Percentiles rank a stretch among this genome's conserved stretches.
phyloP scores from a whole-genome alignment of 1,140 invertebrate genomes.

The Diachasmimorpha longicaudata region DNA sequence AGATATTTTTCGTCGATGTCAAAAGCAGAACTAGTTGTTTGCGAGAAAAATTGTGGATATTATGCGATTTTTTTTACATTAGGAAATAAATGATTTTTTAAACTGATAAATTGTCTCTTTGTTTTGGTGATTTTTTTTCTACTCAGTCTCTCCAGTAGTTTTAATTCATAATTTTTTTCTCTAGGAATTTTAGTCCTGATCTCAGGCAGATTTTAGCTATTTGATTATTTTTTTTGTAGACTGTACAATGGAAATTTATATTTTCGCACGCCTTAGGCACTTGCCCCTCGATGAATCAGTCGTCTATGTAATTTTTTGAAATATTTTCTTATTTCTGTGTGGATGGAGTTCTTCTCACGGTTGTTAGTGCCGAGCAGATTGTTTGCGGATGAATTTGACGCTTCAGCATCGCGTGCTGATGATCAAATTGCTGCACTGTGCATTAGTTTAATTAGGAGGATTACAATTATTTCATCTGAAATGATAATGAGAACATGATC shows the following conservation, averaged over 20 bases:
- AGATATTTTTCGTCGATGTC: not conserved
- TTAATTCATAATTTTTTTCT: not conserved
- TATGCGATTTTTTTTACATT: no score
- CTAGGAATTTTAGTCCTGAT: slow-evolving; percentile 29
- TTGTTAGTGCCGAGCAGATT: not conserved
- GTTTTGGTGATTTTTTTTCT: not conserved
- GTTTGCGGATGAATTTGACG: not conserved
- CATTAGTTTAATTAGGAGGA: not conserved
- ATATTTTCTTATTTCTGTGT: not conserved
- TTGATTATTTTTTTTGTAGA: not conserved
- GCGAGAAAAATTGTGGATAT: no score
- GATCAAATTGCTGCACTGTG: not conserved
- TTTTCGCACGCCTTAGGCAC: not conserved
- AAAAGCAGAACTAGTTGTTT: no score
- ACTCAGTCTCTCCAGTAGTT: not conserved
- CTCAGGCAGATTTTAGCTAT: slow-evolving; percentile 26
- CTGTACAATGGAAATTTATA: slow-evolving; percentile 8
- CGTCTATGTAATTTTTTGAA: not conserved
- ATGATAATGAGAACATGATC: not conserved
- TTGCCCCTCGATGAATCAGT: not conserved
- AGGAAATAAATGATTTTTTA: not conserved
- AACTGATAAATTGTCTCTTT: not conserved
- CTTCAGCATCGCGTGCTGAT: not conserved
- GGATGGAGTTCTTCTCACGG: not conserved
- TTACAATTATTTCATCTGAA: not conserved